These are phyloP conservation scores for Cryptotis parvus DNA, from an alignment of 2,113 vertebrate genomes.

Conservation along the genomic window DNA sequence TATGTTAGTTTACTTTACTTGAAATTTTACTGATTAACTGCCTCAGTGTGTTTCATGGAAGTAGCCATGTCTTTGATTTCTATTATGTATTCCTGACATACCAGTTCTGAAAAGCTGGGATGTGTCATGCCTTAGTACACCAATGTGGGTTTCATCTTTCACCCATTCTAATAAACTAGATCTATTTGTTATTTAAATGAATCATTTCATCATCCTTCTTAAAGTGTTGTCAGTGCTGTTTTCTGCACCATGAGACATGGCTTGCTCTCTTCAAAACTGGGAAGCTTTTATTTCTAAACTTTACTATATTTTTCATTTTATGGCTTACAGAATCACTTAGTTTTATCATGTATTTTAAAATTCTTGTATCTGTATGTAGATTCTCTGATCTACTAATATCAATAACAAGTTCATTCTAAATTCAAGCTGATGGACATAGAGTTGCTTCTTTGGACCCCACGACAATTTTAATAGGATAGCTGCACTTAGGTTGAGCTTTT, in stretches of 20 bases:
- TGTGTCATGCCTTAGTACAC: background rate
- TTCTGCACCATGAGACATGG: background rate
- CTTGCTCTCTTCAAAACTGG: background rate
- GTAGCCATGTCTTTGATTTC: background rate
- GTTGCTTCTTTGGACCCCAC: slow-evolving; percentile 31
- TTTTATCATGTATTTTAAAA: background rate
- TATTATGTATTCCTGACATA: background rate
- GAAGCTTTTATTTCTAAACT: background rate
- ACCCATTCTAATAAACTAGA: background rate
- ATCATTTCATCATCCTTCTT: background rate
- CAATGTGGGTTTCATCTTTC: background rate
- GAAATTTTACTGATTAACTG: background rate
- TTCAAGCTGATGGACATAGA: background rate
- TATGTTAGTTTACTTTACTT: slow-evolving; percentile 31
- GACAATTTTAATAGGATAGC: background rate
- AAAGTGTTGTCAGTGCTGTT: background rate
- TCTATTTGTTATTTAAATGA: slow-evolving; percentile 20
- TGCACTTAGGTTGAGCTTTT: background rate
- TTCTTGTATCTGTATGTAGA: background rate
- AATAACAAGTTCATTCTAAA: slow-evolving; percentile 1
- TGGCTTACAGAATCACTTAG: background rate
- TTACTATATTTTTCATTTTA: background rate
- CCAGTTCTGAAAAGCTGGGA: background rate
- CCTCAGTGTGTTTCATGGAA: background rate
- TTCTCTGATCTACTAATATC: background rate